Evolutionary conservation across 2,113 vertebrate species (phyloP), one percentile per base, ranked within the genome.

Genomic region (Dissostichus mawsoni): DNA sequence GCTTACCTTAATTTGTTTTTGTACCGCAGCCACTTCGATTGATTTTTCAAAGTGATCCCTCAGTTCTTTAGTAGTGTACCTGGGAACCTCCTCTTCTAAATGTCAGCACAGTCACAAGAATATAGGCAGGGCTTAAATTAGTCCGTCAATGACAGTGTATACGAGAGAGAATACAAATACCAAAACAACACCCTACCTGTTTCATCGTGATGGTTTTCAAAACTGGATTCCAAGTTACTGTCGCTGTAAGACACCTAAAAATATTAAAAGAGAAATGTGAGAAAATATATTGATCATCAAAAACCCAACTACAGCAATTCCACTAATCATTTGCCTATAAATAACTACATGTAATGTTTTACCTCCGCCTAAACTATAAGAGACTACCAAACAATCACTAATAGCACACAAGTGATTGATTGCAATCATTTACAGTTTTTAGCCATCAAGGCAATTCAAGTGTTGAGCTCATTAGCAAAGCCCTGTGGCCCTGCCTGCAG

Each of bases 1-100:
- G 2, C 79, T 87, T 94, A 99, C 98, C 96, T 97, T 99, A 55
- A 96, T 89, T 88, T 95, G 93, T 90, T 97, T 99, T 76, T 94
- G 92, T 83, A 96, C 78, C 20, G 90, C 82, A 50, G 91, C 88
- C 87, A 95, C 96, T 75, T 97, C 97, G 84, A 95, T 94, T 84
- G 96, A 94, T 93, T 93, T 98, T 91, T 99, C 98, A 95, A 97
- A 98, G 29, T 94, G 97, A 83, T 96, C 84, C 78, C 96, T 97
- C 92, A 99, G 95, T 90, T 97, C 93, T 89, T 97, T 96, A 25
- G 96, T 95, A 11, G 97, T 97, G 89, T 96, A 94, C 83, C 96
- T 97, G 70, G 97, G 95, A 71, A 95, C 47, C n/a, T 97, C 96
- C 87, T 98, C 94, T 0, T 96, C 96, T 77, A 91, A 80, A 92